Base-by-base conservation (phyloP, 2,888 invertebrate genomes). In the Nemoura dubitans region DNA sequence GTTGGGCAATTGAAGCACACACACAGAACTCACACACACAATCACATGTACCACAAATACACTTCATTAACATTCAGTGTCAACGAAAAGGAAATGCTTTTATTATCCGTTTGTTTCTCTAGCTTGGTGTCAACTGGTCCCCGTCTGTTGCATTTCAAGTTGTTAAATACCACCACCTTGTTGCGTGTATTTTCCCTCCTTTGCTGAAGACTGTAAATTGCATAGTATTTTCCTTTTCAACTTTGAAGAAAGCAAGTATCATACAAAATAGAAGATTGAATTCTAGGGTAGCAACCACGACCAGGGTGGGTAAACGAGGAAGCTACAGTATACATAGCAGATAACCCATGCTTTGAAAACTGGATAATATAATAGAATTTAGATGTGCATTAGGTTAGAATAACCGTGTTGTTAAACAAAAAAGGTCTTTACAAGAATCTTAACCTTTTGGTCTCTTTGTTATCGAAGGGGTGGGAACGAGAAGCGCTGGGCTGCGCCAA, bases 381-480 rank as follows among this genome's bases (percentile, higher is more conserved):
- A 89, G 89, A 88, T 89, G 89, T 89, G 89, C 88, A 89, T 88
- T 89, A 89, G 89, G 88, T 88, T 89, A 89, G 89, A 88, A 83
- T 89, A 89, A 87, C 89, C 88, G 87, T 89, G 89, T 89, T 88
- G 88, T 89, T 88, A 88, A 88, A 88, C 86, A 88, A 87, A 88
- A 86, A 88, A 87, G 85, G 85, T 88, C 85, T 87, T 87, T 88
- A 87, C 87, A 88, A 81, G 87, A 87, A 86, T 88, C 87, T 87
- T 87, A 86, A 87, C 86, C 82, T 81, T 87, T 88, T 87, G 87
- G 87, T 87, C 87, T 88, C 87, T 87, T 88, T 88, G 88, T 88
- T 87, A 88, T 88, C 86, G 87, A 87, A 86, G 87, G 87, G 87
- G 84, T 84, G 84, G 84, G 84, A 84, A 84, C 76, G 84, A 84